Evolutionary conservation across 37 sponge, comb jelly and placozoan genomes (phyloP).

Genomic region (Bolinopsis microptera): DNA sequence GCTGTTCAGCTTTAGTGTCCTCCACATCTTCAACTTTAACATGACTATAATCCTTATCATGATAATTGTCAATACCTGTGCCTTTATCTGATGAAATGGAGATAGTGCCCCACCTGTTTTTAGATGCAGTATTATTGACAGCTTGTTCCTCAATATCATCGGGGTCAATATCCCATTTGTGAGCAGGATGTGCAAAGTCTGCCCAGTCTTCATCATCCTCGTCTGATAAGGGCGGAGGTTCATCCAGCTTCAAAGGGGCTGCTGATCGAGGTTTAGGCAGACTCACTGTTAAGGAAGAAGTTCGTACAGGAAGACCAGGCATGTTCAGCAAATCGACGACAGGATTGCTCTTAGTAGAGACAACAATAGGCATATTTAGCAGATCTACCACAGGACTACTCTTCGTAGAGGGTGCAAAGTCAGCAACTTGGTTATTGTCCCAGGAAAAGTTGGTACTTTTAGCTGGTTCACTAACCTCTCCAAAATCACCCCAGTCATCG

Average conservation of each 20-base stretch:
- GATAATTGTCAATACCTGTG: neutral
- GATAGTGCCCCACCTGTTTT: conserved; percentile 38
- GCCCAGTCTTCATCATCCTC: conserved; percentile 60
- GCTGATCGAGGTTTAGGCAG: neutral
- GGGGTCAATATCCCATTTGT: conserved; percentile 46
- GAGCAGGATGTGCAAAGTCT: conserved; percentile 55
- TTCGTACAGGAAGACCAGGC: no score
- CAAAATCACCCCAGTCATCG: conserved; percentile 63
- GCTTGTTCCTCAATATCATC: neutral
- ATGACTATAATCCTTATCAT: neutral
- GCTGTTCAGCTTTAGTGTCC: neutral
- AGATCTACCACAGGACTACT: neutral
- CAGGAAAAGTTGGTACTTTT: neutral
- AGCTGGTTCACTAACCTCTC: neutral
- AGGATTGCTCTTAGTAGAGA: neutral
- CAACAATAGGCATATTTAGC: neutral
- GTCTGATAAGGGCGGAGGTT: conserved; percentile 37
- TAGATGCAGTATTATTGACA: conserved; percentile 17
- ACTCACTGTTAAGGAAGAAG: neutral
- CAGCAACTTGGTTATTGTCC: neutral
- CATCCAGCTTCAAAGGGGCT: neutral
- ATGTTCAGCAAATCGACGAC: neutral
- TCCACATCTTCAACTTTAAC: neutral
- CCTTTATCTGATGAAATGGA: neutral
- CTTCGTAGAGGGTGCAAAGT: neutral